Base-by-base conservation (phyloP, 1,140 invertebrate species). In the Teleogryllus occipitalis region DNA sequence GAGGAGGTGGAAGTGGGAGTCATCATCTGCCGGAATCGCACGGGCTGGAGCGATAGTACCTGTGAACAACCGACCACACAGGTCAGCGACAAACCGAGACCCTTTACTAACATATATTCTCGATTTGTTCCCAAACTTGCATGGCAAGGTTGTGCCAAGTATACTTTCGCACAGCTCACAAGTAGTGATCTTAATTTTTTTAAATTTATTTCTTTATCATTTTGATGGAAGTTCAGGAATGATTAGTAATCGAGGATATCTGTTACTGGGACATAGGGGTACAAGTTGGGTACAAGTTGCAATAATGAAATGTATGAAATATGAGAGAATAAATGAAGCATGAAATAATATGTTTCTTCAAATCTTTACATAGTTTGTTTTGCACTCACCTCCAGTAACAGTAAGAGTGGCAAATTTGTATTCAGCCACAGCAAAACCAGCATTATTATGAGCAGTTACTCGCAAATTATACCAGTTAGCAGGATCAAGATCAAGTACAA, bases 371-470 rank as follows among this genome's bases (percentile, higher is more conserved):
- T 39, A 39, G 27, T 39, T n/a, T 39, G 27, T 39, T 39, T 39
- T 65, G 10, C 54, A 65, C 54, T 74, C 90, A 97, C 95, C 95
- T 91, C 97, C 97, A 82, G 94, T 95, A 81, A 96, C 91, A 27
- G 96, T 98, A 10, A 98, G 89, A 15, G 97, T 98, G 21, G 95
- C 96, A 86, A 98, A 98, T 88, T 96, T 95, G 84, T 97, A 95
- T 90, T 97, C 94, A 75, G 95, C 95, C 49, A 97, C 95, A 39
- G 96, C 95, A 82, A 96, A 97, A 74, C 97, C 97, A 78, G 96
- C 97, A 84, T 97, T 97, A 84, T 98, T 98, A 86, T 98, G 95
- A 27, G 97, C 97, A 7, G 96, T 97, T 22, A 98, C 96, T 49
- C 94, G 90, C 15, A 97, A 87, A 81, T 95, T 92, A 85, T 98